Evolutionary conservation across 2,888 invertebrate species (phyloP), one percentile per base, ranked within the genome.

Genomic region (Phengaris arion): DNA sequence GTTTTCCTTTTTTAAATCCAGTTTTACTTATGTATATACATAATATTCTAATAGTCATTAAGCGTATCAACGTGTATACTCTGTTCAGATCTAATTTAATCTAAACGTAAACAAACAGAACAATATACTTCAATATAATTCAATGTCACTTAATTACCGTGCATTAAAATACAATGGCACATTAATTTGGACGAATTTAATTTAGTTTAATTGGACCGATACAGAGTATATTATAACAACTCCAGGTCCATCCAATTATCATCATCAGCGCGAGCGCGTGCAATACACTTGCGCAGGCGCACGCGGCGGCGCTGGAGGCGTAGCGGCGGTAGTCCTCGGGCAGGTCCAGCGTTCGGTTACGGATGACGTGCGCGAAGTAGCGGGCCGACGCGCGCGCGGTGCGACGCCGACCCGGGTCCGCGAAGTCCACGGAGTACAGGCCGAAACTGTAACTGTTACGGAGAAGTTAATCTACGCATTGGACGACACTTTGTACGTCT

Each of bases 391-490:
- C 74, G 5, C 83, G 80, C 0, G 81, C 78, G 0, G 77, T 80
- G 10, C 85, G 78, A 0, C 77, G 81, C 0, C 80, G 78, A 2
- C 78, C 74, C 0, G 80, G 79, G 46, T 82, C 76, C 0, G 76
- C 76, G 13, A 83, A 81, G 74, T 85, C 79, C 8, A 85, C 81
- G 3, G 78, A 78, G 57, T 83, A 85, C 0, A 85, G 79, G 0
- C 85, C 85, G 68, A 80, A 85, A 0, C 84, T 85, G 77, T 69
- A 80, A 79, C 68, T 72, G 48, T 22, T 15, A 1, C 10, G 6
- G 48, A 48, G 48, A 48, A 6, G 48, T 48, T 48, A 48, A 48
- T 12, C 54, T 9, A 54, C 12, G 54, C 54, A 0, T 10, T 54
- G 2, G 22, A 22, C 22, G 35, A 35, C 35, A 35, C 35, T 35